phyloP scores from a whole-genome alignment of 1,140 invertebrate genomes.

The Holotrichia oblita region DNA sequence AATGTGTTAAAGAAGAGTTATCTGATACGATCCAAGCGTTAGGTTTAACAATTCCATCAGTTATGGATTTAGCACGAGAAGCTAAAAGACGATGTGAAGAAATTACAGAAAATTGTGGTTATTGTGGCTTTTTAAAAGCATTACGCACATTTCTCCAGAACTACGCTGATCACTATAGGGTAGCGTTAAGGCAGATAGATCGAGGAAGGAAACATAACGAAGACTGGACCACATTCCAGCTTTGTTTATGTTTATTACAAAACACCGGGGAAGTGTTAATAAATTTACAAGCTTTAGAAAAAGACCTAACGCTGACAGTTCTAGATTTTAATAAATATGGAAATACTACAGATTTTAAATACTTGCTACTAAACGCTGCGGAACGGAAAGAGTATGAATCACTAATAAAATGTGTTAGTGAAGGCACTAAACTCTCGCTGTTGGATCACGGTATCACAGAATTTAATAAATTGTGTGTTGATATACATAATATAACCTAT shows the following conservation, averaged over 20 bases:
- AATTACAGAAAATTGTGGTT: conserved; percentile 74
- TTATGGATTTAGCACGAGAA: conserved; percentile 67
- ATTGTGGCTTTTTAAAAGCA: conserved; percentile 68
- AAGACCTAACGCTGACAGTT: conserved; percentile 64
- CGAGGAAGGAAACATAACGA: conserved; percentile 67
- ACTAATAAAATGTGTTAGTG: conserved; percentile 65
- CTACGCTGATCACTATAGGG: conserved; percentile 69
- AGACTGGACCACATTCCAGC: conserved; percentile 76
- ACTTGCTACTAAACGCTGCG: conserved; percentile 61
- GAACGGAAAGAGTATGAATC: conserved; percentile 64
- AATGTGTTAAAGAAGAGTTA: conserved; percentile 69
- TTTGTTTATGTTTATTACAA: conserved; percentile 75
- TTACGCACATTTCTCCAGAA: conserved; percentile 69
- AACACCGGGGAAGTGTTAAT: conserved; percentile 71
- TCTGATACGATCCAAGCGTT: conserved; percentile 71
- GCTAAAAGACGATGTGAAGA: conserved; percentile 69
- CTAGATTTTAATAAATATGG: conserved; percentile 60
- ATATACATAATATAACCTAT: conserved; percentile 71
- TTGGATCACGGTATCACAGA: conserved; percentile 63
- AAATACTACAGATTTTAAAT: conserved; percentile 60
- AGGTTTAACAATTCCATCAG: conserved; percentile 68
- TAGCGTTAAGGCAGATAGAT: conserved; percentile 67
- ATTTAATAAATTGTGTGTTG: conserved; percentile 66
- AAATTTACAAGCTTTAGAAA: conserved; percentile 70
- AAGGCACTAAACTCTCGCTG: conserved; percentile 64